Evolutionary conservation across 2,888 invertebrate species (phyloP).

Genomic region (Leucozona laternaria): DNA sequence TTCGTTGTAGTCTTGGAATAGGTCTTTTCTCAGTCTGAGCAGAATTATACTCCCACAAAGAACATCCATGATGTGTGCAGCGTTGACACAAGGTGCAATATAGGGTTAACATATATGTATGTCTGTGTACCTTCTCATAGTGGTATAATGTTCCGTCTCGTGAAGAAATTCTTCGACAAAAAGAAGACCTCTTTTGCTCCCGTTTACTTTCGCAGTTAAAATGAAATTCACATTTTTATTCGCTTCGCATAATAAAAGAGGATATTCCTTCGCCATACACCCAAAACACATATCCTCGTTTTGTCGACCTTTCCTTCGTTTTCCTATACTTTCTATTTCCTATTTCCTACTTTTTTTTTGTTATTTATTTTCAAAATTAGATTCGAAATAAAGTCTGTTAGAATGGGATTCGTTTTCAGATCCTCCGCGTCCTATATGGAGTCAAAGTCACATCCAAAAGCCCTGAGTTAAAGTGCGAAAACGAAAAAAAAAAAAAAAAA

Average conservation of each 20-base stretch:
- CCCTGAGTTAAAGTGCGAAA: background rate
- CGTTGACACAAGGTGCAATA: slow-evolving; percentile 20
- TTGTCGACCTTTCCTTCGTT: slow-evolving; percentile 3
- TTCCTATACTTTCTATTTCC: background rate
- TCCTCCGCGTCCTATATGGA: background rate
- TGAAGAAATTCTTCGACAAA: background rate
- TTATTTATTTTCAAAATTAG: slow-evolving; percentile 58
- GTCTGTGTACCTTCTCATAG: background rate
- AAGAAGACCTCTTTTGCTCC: background rate
- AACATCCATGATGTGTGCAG: background rate
- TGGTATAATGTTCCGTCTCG: background rate
- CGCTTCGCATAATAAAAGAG: slow-evolving; percentile 39
- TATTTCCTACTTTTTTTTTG: background rate
- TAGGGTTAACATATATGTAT: background rate
- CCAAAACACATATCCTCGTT: background rate
- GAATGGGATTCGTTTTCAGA: slow-evolving; percentile 28
- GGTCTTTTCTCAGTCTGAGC: slow-evolving; percentile 8
- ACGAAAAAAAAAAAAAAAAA: slow-evolving; percentile 4
- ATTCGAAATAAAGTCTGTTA: slow-evolving; percentile 47
- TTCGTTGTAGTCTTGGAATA: background rate
- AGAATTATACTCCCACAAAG: background rate
- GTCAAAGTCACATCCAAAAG: background rate
- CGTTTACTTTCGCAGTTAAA: slow-evolving; percentile 53
- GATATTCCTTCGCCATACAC: slow-evolving; percentile 20
- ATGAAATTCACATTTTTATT: slow-evolving; percentile 59